These are phyloP conservation scores for Siniperca knerii DNA, from an alignment of 2,113 vertebrate species.

Conservation along the genomic window DNA sequence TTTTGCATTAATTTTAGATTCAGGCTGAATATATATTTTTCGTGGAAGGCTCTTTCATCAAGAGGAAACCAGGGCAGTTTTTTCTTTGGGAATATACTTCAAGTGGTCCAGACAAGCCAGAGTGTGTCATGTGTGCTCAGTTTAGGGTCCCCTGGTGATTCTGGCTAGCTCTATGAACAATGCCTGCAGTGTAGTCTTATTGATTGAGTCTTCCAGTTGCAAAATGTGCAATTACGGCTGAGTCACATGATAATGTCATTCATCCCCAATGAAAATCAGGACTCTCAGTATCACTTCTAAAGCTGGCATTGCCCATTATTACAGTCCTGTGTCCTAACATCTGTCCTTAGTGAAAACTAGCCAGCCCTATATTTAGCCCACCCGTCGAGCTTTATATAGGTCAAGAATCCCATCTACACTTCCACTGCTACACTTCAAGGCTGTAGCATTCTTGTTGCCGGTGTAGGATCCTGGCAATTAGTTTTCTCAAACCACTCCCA, in stretches of 20 bases:
- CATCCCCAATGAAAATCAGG: conserved; percentile 29
- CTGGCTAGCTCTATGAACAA: conserved; percentile 54
- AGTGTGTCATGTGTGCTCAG: conserved; percentile 23
- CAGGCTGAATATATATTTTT: conserved; percentile 36
- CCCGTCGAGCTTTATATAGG: conserved; percentile 78
- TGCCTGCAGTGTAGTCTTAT: conserved; percentile 46
- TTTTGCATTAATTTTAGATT: conserved; percentile 41
- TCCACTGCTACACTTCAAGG: conserved; percentile 43
- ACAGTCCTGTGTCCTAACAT: conserved; percentile 72
- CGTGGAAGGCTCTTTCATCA: conserved; percentile 53
- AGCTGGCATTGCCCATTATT: conserved; percentile 53
- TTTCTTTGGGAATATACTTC: conserved; percentile 50
- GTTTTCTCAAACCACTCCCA: conserved; percentile 38
- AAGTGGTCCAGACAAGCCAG: conserved; percentile 29
- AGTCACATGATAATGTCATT: conserved; percentile 52
- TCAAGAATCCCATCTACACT: conserved; percentile 74
- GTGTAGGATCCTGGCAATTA: conserved; percentile 30
- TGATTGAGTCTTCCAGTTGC: conserved; percentile 48
- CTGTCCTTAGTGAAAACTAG: conserved; percentile 73
- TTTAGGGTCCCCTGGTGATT: conserved; percentile 45
- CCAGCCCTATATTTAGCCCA: conserved; percentile 78
- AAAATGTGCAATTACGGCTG: conserved; percentile 45
- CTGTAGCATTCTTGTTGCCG: conserved; percentile 29
- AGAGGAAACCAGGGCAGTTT: conserved; percentile 53
- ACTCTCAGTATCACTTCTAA: conserved; percentile 21